Conservation (phyloP, 2,113 vertebrate genomes). For the Beaufortia kweichowensis region DNA sequence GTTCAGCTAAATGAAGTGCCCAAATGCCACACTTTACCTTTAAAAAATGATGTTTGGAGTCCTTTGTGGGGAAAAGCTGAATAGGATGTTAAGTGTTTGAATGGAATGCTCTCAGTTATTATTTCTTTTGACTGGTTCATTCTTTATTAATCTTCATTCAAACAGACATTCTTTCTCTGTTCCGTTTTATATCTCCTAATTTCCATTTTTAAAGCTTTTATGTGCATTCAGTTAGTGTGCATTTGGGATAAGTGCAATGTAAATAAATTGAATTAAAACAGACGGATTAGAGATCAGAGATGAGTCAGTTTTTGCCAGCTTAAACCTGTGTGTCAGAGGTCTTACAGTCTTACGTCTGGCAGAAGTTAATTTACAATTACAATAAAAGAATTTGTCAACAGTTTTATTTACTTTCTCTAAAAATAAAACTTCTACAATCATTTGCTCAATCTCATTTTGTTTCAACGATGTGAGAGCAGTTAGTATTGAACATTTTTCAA, state of each 20-base stretch:
- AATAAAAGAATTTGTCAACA: no score
- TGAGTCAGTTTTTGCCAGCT: constrained; percentile 65
- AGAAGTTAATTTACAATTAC: no score
- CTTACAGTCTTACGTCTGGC: no score
- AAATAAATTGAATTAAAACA: constrained; percentile 43
- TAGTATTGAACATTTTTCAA: not conserved
- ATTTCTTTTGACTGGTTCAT: constrained; percentile 80
- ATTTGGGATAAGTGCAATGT: no score
- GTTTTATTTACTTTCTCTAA: no score
- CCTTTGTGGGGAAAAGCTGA: constrained; percentile 49
- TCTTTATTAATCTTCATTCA: constrained; percentile 68
- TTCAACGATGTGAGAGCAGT: no score
- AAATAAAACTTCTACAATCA: not conserved
- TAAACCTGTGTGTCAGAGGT: constrained; percentile 56
- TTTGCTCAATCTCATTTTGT: not conserved
- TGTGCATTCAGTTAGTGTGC: no score
- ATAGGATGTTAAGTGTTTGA: constrained; percentile 66
- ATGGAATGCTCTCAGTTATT: constrained; percentile 74
- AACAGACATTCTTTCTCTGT: constrained; percentile 53
- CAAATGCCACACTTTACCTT: no score
- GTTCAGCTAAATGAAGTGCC: no score
- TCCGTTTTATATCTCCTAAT: constrained; percentile 51
- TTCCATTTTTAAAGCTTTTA: constrained; percentile 37
- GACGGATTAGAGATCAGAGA: constrained; percentile 71
- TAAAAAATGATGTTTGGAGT: no score